Evolutionary conservation across 2,888 invertebrate genomes (phyloP).

Genomic region (Watsonalla binaria): DNA sequence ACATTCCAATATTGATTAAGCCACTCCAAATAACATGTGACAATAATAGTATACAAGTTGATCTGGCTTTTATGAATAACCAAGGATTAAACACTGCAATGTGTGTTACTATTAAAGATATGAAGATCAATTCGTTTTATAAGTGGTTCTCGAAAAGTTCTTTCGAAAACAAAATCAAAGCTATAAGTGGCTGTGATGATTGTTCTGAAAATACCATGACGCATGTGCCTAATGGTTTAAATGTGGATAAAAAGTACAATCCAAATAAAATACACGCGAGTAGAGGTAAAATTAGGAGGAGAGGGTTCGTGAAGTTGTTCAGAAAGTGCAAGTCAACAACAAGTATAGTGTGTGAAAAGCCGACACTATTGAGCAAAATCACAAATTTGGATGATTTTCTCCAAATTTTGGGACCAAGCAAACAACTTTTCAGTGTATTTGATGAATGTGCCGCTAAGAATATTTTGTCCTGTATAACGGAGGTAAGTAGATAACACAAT

Average conservation of each 20-base stretch:
- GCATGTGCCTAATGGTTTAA: background rate
- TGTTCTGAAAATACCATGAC: background rate
- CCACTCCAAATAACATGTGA: slow-evolving; percentile 3
- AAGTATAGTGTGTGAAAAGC: slow-evolving; percentile 32
- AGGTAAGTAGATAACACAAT: slow-evolving; percentile 32
- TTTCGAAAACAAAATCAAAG: background rate
- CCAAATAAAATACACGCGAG: slow-evolving; percentile 5
- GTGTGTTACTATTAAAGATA: background rate
- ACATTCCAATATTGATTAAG: slow-evolving; percentile 4
- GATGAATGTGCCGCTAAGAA: slow-evolving; percentile 41
- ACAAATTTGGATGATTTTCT: slow-evolving; percentile 59
- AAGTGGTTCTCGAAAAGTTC: background rate
- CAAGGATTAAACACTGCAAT: background rate
- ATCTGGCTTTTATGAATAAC: background rate
- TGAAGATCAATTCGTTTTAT: background rate
- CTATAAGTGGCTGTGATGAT: background rate
- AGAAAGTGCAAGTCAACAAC: slow-evolving; percentile 57
- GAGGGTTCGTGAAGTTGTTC: slow-evolving; percentile 38
- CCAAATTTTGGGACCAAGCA: slow-evolving; percentile 47
- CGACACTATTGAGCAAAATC: slow-evolving; percentile 44
- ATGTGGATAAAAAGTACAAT: background rate
- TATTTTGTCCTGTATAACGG: slow-evolving; percentile 42
- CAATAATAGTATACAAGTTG: slow-evolving; percentile 6
- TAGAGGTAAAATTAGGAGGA: slow-evolving; percentile 22
- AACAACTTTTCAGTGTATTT: slow-evolving; percentile 41